Evolutionary conservation across 2,113 vertebrate genomes (phyloP).

Genomic region (Tragelaphus buxtoni): DNA sequence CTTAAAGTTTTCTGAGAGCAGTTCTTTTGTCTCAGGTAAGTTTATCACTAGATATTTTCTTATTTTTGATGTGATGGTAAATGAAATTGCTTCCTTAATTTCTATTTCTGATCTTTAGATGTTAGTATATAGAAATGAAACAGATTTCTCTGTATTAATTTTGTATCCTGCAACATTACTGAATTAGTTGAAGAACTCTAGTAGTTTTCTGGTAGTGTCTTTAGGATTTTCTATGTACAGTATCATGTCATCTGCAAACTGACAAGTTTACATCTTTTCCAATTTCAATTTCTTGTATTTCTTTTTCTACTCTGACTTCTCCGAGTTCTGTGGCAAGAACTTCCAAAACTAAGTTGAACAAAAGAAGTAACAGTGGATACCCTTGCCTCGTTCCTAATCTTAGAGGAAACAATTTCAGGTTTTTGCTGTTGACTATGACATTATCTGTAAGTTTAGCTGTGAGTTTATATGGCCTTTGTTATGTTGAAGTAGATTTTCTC

Average conservation of each 20-base stretch:
- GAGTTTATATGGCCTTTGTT: neutral
- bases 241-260: neutral
- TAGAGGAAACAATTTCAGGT: neutral
- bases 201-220: neutral
- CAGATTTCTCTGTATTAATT: neutral
- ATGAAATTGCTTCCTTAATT: neutral
- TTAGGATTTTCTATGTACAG: neutral
- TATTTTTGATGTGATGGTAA: neutral
- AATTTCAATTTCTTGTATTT: neutral
- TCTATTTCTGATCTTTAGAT: neutral
- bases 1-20: neutral
- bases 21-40: neutral
- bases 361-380: neutral
- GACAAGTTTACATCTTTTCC: neutral
- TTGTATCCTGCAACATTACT: neutral
- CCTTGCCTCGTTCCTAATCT: neutral
- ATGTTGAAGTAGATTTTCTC: neutral
- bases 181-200: neutral
- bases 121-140: neutral
- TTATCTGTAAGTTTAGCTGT: neutral
- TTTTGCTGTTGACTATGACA: neutral
- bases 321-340: neutral
- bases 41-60: neutral
- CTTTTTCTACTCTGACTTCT: neutral
- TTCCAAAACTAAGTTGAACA: neutral